Conservation (phyloP, 2,797 vertebrate genomes). For the Podargus strigoides region DNA sequence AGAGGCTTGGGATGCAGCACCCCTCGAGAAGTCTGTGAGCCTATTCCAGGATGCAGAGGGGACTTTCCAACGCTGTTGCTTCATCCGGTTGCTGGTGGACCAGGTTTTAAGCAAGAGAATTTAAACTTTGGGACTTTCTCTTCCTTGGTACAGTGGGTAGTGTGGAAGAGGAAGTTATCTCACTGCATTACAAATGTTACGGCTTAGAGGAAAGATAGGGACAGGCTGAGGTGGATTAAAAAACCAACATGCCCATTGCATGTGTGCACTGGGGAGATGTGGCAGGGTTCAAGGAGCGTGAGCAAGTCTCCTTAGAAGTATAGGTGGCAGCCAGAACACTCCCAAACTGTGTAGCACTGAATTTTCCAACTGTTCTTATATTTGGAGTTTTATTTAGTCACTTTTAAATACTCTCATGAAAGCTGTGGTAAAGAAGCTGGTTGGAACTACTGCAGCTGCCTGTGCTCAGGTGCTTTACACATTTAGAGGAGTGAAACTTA, state of each 20-base stretch:
- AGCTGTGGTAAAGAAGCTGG: background rate
- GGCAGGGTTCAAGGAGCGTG: background rate
- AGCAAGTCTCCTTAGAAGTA: background rate
- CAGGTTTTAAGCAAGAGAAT: background rate
- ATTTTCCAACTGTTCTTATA: background rate
- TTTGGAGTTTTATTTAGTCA: background rate
- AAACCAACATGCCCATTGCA: rapidly evolving
- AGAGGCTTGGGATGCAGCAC: background rate
- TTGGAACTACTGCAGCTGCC: background rate
- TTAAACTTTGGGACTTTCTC: rapidly evolving
- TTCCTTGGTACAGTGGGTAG: background rate
- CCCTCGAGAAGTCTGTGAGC: background rate
- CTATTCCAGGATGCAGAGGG: background rate
- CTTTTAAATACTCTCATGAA: background rate
- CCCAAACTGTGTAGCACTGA: background rate
- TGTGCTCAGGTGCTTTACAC: background rate
- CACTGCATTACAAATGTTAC: background rate
- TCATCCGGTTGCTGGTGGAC: background rate
- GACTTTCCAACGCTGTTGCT: background rate
- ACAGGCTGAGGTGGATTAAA: background rate
- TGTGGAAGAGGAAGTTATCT: background rate
- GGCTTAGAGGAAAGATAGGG: background rate
- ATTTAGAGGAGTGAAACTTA: background rate
- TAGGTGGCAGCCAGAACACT: background rate
- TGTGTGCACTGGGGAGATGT: background rate